Conservation (phyloP, 2,113 vertebrate species). For the Anhinga anhinga region DNA sequence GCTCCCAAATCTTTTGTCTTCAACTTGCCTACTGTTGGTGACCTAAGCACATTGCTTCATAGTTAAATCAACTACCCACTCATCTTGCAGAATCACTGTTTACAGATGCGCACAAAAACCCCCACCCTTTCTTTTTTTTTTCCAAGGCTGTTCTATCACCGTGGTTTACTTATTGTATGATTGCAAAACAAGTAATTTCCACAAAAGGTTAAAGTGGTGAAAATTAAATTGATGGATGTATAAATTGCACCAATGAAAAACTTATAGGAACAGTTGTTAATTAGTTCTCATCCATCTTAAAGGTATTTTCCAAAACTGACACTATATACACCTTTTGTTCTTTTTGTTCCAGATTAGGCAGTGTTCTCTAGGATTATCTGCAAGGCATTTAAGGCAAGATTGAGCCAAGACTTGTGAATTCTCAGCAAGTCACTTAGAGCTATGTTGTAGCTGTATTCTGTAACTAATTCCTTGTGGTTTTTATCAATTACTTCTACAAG, state of each 20-base stretch:
- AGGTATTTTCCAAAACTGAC: not conserved
- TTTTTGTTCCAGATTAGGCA: not conserved
- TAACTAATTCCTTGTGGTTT: not conserved
- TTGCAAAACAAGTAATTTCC: not conserved
- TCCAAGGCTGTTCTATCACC: not conserved
- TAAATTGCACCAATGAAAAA: not conserved
- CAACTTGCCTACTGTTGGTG: not conserved
- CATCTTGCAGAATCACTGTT: not conserved
- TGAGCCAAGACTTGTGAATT: not conserved
- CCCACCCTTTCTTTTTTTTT: not conserved
- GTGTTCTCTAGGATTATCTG: not conserved
- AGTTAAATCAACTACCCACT: not conserved
- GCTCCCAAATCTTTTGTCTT: not conserved
- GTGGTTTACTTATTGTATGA: not conserved
- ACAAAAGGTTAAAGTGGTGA: not conserved
- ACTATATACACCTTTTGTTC: not conserved
- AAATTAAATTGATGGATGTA: not conserved
- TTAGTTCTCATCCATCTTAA: not conserved
- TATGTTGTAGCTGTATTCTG: not conserved
- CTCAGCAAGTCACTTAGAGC: not conserved
- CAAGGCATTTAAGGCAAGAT: not conserved
- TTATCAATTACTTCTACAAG: not conserved
- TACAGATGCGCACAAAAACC: not conserved
- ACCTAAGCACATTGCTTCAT: not conserved
- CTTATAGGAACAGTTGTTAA: not conserved